Base-by-base conservation (phyloP, 2,113 vertebrate species). In the Argyrosomus japonicus region DNA sequence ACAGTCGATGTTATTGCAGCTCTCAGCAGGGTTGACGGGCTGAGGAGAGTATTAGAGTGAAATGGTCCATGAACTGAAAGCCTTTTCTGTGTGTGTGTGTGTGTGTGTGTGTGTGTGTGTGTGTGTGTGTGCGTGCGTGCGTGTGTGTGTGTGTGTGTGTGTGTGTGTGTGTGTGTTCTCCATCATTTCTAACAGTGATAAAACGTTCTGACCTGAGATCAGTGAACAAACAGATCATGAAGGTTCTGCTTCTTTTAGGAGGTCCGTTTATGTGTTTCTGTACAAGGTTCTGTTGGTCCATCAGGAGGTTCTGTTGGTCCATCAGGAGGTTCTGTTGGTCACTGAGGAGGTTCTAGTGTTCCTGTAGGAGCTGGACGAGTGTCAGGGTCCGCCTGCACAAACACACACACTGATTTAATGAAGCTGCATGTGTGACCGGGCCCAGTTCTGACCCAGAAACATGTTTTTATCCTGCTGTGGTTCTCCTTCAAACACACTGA, bases 1-100 rank as follows among this genome's bases (percentile, higher is more conserved):
- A 29, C 29, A n/a, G 36, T 69, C 2, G 3, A 32, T 70, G 64
- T 48, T 5, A 64, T 58, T 75, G 64, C 71, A 48, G 43, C 64
- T 21, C 77, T 25, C 74, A 70, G 83, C 23, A 11, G 82, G 47
- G 62, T 45, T 45, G 9, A 11, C 9, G 43, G 43, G 43, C 2
- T 45, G 14, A 29, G 50, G 8, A 5, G 10, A 47, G 57, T 71
- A 81, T 84, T 75, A 65, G 47, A 71, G 81, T 89, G 45, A 83
- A 87, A 89, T 89, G 88, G 79, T 67, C 63, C 76, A 58, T 85
- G 43, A 87, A 65, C n/a, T 73, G 61, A 79, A 64, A 64, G 50
- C 21, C 13, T 3, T 15, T 15, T 75, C n/a, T 62, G 78, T 83
- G 60, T 62, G 62, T 61, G 78, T 56, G 60, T 51, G 69, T 61